Evolutionary conservation across 2,888 invertebrate species (phyloP), one percentile per base, ranked within the genome.

Genomic region (Hydropsyche betteni): DNA sequence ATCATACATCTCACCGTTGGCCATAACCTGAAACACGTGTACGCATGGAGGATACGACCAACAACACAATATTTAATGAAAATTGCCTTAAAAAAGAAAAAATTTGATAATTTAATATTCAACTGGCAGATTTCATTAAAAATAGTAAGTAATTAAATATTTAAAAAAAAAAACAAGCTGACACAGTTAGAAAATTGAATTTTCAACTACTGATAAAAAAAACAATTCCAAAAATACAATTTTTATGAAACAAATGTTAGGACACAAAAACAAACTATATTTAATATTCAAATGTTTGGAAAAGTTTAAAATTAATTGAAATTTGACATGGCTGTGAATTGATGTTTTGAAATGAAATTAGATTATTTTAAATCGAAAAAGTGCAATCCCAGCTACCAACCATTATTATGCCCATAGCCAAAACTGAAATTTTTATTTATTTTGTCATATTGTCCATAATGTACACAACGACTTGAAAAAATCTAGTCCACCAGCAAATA

Each of bases 1-100:
- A 86, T 88, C 88, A 89, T 88, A 90, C 87, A 89, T 88, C 87
- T 90, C 90, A 85, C 88, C 88, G 86, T 89, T 89, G 86, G 90
- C 90, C 89, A 89, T 89, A 84, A 91, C 90, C 90, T 91, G 90
- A 89, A 90, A 90, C 89, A 87, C 87, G 89, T 85, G 87, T 86
- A 86, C 87, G 71, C 14, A 71, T 69, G 51, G 69, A 61, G 69
- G 71, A 71, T 69, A 64, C 36, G 64, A 64, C 34, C 64, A 64
- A 58, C 24, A 58, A 61, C 64, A 64, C 34, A 64, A 24, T 36
- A 44, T 36, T 64, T 64, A 64, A 64, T 64, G 64, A 64, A 64
- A 64, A 64, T 36, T 64, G 64, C 64, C 12, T 33, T 33, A 12
- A 6, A 61, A 6, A 64, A 33, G 34, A 10, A 64, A 34, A 34